phyloP scores from a whole-genome alignment of 2,888 invertebrate species.

The Andrena chrysosceles region DNA sequence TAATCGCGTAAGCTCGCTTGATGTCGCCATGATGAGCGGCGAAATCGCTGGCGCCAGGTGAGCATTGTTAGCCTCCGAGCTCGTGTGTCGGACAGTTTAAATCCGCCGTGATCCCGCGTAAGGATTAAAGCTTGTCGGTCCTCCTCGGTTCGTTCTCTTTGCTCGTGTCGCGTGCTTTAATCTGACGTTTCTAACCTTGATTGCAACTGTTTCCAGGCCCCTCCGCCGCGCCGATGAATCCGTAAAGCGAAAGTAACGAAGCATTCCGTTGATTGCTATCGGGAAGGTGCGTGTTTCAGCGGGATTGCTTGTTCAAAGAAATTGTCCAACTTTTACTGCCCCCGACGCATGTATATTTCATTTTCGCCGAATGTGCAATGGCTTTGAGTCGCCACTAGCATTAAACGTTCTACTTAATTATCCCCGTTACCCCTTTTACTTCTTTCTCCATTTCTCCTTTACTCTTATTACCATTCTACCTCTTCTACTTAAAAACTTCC shows the following conservation, averaged over 20 bases:
- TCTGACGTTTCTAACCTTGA: constrained; percentile 48
- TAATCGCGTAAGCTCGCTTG: constrained; percentile 69
- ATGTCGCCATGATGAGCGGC: constrained; percentile 57
- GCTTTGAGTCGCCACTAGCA: too few relatives aligned
- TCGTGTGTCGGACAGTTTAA: constrained; percentile 62
- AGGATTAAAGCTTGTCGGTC: constrained; percentile 55
- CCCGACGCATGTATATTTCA: not conserved
- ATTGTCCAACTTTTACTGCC: constrained; percentile 1
- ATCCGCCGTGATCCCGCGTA: constrained; percentile 60
- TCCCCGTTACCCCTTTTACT: too few relatives aligned
- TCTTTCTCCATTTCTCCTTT: too few relatives aligned
- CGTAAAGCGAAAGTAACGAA: constrained; percentile 47
- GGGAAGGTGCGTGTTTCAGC: constrained; percentile 18
- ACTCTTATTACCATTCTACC: too few relatives aligned
- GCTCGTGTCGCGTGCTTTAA: constrained; percentile 52
- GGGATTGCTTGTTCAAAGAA: not conserved
- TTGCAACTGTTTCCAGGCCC: constrained; percentile 32
- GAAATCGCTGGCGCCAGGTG: constrained; percentile 57
- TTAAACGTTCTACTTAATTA: too few relatives aligned
- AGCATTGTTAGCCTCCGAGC: constrained; percentile 39
- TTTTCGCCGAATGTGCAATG: not conserved
- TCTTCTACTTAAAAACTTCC: too few relatives aligned
- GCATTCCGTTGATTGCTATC: constrained; percentile 46
- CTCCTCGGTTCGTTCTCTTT: constrained; percentile 10
- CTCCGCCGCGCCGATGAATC: constrained; percentile 15